Conservation (phyloP, 2,888 invertebrate genomes). For the Lysandra coridon region DNA sequence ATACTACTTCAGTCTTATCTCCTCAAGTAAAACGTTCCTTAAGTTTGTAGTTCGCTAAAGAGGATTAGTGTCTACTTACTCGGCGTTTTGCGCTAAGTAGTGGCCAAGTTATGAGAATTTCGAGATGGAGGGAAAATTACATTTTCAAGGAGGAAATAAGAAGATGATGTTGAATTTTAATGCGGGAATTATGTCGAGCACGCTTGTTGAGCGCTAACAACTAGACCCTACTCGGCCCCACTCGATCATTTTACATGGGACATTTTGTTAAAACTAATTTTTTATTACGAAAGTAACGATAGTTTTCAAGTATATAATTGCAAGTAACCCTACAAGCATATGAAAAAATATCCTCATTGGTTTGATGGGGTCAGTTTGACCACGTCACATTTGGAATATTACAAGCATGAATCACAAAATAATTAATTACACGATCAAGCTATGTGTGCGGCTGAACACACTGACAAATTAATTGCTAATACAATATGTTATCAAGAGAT, state of each 20-base stretch:
- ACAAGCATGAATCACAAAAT: neutral
- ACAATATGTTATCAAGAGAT: slow-evolving; percentile 6
- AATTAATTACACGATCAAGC: neutral
- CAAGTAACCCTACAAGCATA: neutral
- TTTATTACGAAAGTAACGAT: neutral
- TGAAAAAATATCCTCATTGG: neutral
- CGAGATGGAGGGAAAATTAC: slow-evolving; percentile 7
- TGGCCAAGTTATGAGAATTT: neutral
- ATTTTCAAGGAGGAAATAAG: slow-evolving; percentile 16
- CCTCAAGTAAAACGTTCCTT: neutral
- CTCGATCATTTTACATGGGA: neutral
- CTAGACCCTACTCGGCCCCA: neutral
- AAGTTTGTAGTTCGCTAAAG: slow-evolving; percentile 2
- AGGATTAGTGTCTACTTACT: slow-evolving; percentile 10
- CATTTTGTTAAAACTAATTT: neutral
- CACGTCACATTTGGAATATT: neutral
- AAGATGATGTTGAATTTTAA: slow-evolving; percentile 19
- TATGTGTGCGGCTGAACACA: neutral
- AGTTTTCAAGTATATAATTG: neutral
- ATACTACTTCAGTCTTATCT: neutral
- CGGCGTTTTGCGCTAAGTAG: neutral
- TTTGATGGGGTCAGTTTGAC: neutral
- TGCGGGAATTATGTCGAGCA: slow-evolving; percentile 8
- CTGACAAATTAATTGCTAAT: slow-evolving; percentile 14
- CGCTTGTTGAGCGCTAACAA: neutral